A percentile compares a stretch with the other conserved stretches of the same genome.
Conservation (phyloP, 2,888 invertebrate species). For the Geophilus truncorum region DNA sequence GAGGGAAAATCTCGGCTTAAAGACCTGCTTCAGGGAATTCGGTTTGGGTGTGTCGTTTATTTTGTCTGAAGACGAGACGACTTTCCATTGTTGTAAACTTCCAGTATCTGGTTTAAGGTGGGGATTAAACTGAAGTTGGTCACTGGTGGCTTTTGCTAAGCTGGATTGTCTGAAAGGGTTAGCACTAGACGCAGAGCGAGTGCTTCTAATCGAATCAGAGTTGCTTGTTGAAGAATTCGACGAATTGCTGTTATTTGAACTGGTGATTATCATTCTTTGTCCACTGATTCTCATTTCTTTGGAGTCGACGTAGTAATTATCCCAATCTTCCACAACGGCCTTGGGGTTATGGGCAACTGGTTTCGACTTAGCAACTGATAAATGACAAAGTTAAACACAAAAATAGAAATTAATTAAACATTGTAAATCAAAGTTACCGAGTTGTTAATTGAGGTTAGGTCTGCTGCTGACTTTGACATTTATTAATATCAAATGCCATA, state of each 20-base stretch:
- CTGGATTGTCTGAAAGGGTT: constrained; percentile 4
- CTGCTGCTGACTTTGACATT: too few relatives aligned
- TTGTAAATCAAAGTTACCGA: too few relatives aligned
- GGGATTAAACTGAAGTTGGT: neutral
- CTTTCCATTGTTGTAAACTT: neutral
- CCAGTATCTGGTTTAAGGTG: neutral
- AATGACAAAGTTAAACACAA: neutral
- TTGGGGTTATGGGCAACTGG: neutral
- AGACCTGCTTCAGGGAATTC: neutral
- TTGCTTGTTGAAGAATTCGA: neutral
- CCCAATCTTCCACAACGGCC: constrained; percentile 32
- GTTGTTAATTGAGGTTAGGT: too few relatives aligned
- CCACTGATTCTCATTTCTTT: constrained; percentile 31
- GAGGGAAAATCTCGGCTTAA: neutral
- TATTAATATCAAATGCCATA: too few relatives aligned
- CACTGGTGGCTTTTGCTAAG: constrained; percentile 5
- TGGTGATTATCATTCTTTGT: constrained; percentile 12
- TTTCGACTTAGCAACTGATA: neutral
- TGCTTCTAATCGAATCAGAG: neutral
- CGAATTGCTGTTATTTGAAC: neutral
- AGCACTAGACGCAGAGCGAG: neutral
- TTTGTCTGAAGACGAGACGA: neutral
- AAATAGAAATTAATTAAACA: too few relatives aligned
- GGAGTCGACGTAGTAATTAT: constrained; percentile 23
- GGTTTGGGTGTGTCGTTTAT: too few relatives aligned